phyloP scores from a whole-genome alignment of 2,797 vertebrate species.

The Kryptolebias ocellatus region DNA sequence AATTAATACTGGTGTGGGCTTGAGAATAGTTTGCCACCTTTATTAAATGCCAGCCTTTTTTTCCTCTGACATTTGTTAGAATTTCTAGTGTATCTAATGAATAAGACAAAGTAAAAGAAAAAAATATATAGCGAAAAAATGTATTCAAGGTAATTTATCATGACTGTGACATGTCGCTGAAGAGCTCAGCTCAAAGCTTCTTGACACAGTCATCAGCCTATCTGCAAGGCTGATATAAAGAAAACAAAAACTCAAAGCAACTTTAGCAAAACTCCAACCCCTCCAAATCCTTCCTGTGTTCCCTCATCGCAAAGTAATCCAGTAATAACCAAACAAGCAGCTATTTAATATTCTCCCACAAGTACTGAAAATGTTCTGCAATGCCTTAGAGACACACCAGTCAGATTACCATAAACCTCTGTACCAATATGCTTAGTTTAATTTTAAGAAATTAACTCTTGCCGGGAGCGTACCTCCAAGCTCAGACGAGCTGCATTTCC shows the following conservation, averaged over 20 bases:
- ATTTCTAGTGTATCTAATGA: constrained; percentile 55
- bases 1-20: constrained; percentile 21
- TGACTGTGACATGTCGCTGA: constrained; percentile 52
- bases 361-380: constrained; percentile 57
- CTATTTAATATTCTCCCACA: constrained; percentile 69
- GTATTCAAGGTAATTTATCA: constrained; percentile 62
- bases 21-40: constrained; percentile 47
- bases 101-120: constrained; percentile 36
- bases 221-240: constrained; percentile 50
- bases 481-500: constrained; percentile 72
- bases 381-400: constrained; percentile 71
- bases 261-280: constrained; percentile 41
- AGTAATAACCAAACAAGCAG: constrained; percentile 70
- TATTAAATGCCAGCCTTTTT: constrained; percentile 46
- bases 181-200: constrained; percentile 55
- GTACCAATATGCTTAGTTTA: constrained; percentile 81
- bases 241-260: constrained; percentile 55
- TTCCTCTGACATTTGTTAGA: constrained; percentile 47
- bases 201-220: constrained; percentile 62
- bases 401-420: constrained; percentile 82
- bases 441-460: constrained; percentile 84
- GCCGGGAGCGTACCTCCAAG: constrained; percentile 80
- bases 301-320: constrained; percentile 60
- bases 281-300: constrained; percentile 44
- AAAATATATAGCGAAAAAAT: constrained; percentile 22